Base-by-base conservation (phyloP, 2,888 invertebrate genomes). In the Temnothorax ravouxi region DNA sequence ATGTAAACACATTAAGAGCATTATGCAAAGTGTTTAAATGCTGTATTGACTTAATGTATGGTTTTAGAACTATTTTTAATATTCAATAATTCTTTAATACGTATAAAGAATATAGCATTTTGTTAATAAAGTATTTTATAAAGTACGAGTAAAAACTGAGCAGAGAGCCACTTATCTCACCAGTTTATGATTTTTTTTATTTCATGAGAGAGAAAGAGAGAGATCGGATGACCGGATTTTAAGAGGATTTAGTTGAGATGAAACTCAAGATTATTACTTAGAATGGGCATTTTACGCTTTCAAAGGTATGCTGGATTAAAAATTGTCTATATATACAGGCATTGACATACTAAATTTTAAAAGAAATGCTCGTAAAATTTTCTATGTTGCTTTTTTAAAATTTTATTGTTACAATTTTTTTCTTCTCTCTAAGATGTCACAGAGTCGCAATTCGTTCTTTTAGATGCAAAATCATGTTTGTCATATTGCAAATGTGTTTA, bases 241-340 rank as follows among this genome's bases (percentile, higher is more conserved):
- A 84, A 84, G 84, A 87, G 82, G 85, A 81, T 67, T 77, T 67
- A 72, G 54, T 54, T 56, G 62, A 64, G 77, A 80, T 84, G 84
- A 90, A 90, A 87, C 81, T 86, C 77, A 69, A 85, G 85, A 89
- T 86, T 44, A 84, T 86, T 83, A 84, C 72, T 80, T 75, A 84
- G 50, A 88, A 87, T 76, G 64, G 56, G 18, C 77, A 74, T 79
- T 84, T 86, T 83, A 21, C 6, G 41, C 29, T 41, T 38, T 66
- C 50, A 67, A 74, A 52, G 62, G 82, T 64, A 77, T 21, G 38
- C 15, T 34, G 29, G 29, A 56, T 44, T 44, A 47, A 59, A 59
- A 80, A 56, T n/a, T 5, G n/a, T 67, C 3, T 21, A 3, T 29
- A n/a, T 21, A 6, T 29, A 13, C 34, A 25, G 6, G 18, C 66